phyloP scores from a whole-genome alignment of 1,140 invertebrate genomes.

The Orchesella cincta region DNA sequence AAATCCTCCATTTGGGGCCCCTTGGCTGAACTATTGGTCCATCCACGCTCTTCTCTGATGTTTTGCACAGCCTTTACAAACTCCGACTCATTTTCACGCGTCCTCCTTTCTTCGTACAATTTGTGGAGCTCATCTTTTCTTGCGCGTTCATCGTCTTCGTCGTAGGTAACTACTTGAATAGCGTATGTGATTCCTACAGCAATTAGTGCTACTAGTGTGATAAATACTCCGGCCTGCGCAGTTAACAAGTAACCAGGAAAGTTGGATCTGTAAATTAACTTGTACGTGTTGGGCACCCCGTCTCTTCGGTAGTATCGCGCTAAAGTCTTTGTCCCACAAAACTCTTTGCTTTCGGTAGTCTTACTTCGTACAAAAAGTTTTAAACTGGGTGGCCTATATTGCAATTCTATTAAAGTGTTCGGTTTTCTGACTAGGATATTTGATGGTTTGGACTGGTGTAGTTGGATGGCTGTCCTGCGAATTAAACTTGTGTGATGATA shows the following conservation, averaged over 20 bases:
- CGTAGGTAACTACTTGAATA: not conserved
- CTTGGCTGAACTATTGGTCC: not conserved
- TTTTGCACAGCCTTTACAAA: not conserved
- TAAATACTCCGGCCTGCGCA: not conserved
- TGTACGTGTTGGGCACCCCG: conserved; percentile 2
- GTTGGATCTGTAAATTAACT: conserved; percentile 18
- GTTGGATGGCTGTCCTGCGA: too few species aligned
- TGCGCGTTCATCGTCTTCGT: not conserved
- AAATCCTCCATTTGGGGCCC: not conserved
- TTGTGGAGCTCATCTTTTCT: not conserved
- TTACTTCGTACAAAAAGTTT: too few species aligned
- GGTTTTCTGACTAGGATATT: not conserved
- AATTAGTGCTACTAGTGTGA: not conserved
- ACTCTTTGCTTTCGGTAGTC: not conserved
- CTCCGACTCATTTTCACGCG: not conserved
- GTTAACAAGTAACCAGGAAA: not conserved
- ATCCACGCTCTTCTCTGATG: not conserved
- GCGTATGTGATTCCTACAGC: not conserved
- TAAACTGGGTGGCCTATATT: too few species aligned
- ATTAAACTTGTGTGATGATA: too few species aligned
- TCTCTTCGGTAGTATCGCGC: not conserved
- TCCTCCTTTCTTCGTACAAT: not conserved
- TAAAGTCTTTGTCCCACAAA: not conserved
- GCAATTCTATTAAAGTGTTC: too few species aligned
- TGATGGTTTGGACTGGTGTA: too few species aligned